Base-by-base conservation (phyloP, 1,140 invertebrate genomes). In the Grapholita molesta region DNA sequence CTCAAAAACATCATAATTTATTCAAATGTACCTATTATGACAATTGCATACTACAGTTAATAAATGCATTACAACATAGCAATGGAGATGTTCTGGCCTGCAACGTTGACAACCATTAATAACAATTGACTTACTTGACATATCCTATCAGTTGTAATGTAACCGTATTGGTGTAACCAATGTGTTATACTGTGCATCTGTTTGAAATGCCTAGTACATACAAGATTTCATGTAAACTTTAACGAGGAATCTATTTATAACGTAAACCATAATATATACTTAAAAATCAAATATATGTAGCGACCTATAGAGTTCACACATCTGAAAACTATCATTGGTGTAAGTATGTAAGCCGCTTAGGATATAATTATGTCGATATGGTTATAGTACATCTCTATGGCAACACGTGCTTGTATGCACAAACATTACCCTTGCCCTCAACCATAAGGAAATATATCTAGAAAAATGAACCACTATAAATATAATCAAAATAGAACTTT, bases 81-180 rank as follows among this genome's bases (percentile, higher is more conserved):
- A 0, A 61, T 61, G 55, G 25, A 61, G 55, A 61, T 25, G 55
- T 57, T 57, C 3, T 61, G 28, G 25, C 12, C 21, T 28, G 11
- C 9, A 3, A 30, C 55, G 15, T 2, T 61, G 55, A n/a, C 28
- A 15, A 11, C 15, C 55, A 61, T 61, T 61, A 61, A 61, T 61
- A 61, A 61, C 28, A 61, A 61, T 61, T 61, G 28, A 61, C 55
- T 28, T 28, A 28, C 23, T 28, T 28, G 55, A 61, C 24, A 61
- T 61, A 11, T 15, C 53, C 25, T 61, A 61, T 61, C 55, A 28
- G 53, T 32, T n/a, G 55, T 61, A 61, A 30, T 15, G 25, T 28
- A 15, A 6, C 3, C n/a, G n/a, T 61, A 61, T 28, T 61, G 28
- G 28, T 28, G 55, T 8, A 61, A 30, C 55, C 25, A 61, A 61